Conservation (phyloP, 1,140 invertebrate genomes). For the Notospermus geniculatus region DNA sequence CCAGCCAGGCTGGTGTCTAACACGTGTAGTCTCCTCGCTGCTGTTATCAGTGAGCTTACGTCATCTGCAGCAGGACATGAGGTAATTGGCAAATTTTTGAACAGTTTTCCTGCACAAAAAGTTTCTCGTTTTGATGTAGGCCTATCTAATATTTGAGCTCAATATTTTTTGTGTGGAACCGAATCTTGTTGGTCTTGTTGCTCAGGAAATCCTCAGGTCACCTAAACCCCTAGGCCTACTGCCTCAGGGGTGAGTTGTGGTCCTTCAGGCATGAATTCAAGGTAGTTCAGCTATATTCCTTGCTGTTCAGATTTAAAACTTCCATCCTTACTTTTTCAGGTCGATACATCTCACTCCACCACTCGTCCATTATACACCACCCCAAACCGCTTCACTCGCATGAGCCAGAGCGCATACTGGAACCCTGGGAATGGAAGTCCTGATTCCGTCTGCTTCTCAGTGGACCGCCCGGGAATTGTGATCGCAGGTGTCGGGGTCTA, state of each 20-base stretch:
- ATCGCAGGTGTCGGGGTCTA: conserved; percentile 88
- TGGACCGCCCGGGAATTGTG: conserved; percentile 84
- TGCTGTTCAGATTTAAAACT: no score
- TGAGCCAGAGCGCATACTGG: conserved; percentile 87
- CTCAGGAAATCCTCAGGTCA: neutral
- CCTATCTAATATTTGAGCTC: neutral
- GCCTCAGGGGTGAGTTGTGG: no score
- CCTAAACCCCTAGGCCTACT: no score
- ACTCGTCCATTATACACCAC: conserved; percentile 69
- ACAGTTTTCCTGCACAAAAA: conserved; percentile 12
- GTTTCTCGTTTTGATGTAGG: neutral
- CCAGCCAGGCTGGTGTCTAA: conserved; percentile 71
- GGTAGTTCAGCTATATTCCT: no score
- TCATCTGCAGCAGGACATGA: conserved; percentile 65
- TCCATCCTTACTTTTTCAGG: conserved; percentile 26
- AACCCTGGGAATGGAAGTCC: conserved; percentile 95
- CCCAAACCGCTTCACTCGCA: conserved; percentile 84
- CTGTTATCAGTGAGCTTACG: conserved; percentile 85
- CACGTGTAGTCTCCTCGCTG: conserved; percentile 80
- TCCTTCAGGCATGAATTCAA: no score
- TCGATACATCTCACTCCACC: conserved; percentile 36
- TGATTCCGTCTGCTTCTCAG: conserved; percentile 93
- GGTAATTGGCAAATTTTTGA: no score
- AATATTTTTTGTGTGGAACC: neutral
- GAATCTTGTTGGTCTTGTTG: neutral